These are phyloP conservation scores for Odontocolon sp. DNA, from an alignment of 2,888 invertebrate species.

Conservation along the genomic window DNA sequence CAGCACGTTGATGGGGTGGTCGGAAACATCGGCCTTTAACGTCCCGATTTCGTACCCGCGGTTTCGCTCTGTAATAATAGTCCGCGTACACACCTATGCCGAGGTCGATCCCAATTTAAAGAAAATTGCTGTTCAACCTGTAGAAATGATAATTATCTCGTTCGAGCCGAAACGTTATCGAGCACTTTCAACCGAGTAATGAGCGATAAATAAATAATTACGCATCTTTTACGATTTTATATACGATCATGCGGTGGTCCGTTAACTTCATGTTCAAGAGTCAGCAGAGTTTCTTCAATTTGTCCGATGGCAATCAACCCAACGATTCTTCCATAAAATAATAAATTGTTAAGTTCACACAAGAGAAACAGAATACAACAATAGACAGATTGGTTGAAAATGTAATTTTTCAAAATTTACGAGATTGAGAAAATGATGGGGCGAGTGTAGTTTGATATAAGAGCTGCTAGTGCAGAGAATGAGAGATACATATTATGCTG, in stretches of 20 bases:
- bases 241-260: neutral
- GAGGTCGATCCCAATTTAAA: constrained; percentile 5
- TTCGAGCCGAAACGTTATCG: constrained; percentile 69
- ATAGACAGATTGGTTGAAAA: constrained; percentile 15
- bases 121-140: constrained; percentile 48
- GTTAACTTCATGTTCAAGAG: neutral
- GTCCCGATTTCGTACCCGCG: constrained; percentile 54
- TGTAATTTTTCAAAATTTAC: constrained; percentile 46
- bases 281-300: constrained; percentile 39
- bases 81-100: constrained; percentile 21
- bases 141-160: constrained; percentile 71
- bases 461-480: constrained; percentile 3
- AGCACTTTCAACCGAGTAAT: constrained; percentile 73
- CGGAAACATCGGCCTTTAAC: neutral
- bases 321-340: constrained; percentile 22
- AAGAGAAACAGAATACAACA: neutral
- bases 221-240: constrained; percentile 26
- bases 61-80: constrained; percentile 44
- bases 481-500: constrained; percentile 15
- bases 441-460: constrained; percentile 4
- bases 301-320: constrained; percentile 19
- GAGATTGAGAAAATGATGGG: constrained; percentile 24
- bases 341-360: constrained; percentile 33
- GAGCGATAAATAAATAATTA: constrained; percentile 70
- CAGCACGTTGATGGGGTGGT: too few relatives aligned